phyloP scores from a whole-genome alignment of 1,140 invertebrate species.

The Campoletis sonorensis region DNA sequence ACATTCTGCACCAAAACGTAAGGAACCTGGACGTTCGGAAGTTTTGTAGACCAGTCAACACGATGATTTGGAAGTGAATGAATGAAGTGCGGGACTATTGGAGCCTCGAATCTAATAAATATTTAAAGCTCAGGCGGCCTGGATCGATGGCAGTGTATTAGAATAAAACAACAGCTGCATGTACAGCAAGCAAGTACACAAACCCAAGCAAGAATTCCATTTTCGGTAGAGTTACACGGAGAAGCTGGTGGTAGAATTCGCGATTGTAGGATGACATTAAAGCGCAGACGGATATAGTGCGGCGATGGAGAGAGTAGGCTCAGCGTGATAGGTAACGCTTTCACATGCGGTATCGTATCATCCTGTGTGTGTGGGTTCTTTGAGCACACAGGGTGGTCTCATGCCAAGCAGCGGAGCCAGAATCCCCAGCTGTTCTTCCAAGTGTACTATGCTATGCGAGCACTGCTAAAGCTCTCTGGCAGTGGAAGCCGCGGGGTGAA shows the following conservation, averaged over 20 bases:
- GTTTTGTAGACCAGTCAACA: too few relatives aligned
- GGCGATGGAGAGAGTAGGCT: neutral
- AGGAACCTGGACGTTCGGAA: too few relatives aligned
- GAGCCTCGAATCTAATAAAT: too few relatives aligned
- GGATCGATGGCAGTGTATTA: neutral
- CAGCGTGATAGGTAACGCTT: constrained; percentile 14
- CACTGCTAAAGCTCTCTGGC: constrained; percentile 17
- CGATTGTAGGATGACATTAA: constrained; percentile 11
- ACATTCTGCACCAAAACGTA: too few relatives aligned
- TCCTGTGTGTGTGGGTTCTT: constrained; percentile 69
- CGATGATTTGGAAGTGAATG: too few relatives aligned
- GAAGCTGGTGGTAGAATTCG: constrained; percentile 28
- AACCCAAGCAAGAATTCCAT: constrained; percentile 67
- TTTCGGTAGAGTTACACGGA: constrained; percentile 60
- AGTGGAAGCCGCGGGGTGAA: constrained; percentile 62
- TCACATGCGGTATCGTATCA: constrained; percentile 69
- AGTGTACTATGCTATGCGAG: neutral
- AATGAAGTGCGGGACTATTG: too few relatives aligned
- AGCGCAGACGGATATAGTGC: neutral
- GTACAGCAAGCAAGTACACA: neutral
- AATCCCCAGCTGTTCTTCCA: neutral
- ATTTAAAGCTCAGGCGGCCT: too few relatives aligned
- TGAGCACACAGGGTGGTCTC: constrained; percentile 59
- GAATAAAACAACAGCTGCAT: constrained; percentile 14
- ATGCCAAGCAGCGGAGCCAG: constrained; percentile 2